A percentile compares a stretch with the other conserved stretches of the same genome.
phyloP scores from a whole-genome alignment of 2,113 vertebrate species.

The Anolis carolinensis region DNA sequence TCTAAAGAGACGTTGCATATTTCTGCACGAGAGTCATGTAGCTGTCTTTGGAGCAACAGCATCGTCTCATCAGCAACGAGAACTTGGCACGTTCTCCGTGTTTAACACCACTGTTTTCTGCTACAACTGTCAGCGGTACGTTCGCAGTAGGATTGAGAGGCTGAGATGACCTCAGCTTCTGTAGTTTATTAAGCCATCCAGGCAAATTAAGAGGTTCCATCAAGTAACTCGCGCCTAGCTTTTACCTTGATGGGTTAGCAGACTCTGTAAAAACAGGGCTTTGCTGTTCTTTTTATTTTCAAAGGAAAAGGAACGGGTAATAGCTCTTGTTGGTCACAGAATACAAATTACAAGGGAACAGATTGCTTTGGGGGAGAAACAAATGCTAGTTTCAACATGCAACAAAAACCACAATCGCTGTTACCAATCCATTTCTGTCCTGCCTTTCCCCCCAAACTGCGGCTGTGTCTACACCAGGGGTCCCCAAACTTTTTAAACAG shows the following conservation, averaged over 20 bases:
- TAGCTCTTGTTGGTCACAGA: not conserved
- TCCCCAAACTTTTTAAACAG: no score
- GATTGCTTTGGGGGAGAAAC: not conserved
- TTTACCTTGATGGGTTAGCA: not conserved
- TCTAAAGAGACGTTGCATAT: not conserved
- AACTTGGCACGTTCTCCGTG: not conserved
- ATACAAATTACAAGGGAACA: not conserved
- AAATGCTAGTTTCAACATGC: not conserved
- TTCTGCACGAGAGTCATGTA: not conserved
- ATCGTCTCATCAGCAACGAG: not conserved
- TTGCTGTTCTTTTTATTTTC: not conserved
- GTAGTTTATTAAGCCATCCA: slow-evolving; percentile 10
- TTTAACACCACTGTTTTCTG: not conserved
- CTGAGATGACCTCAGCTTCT: not conserved
- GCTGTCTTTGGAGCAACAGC: not conserved
- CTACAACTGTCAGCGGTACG: not conserved
- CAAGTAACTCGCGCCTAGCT: not conserved
- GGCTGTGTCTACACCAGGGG: no score
- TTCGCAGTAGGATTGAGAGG: not conserved
- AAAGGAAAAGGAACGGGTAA: not conserved
- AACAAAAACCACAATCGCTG: not conserved
- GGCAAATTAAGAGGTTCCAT: not conserved
- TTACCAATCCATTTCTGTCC: no score
- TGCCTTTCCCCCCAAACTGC: no score
- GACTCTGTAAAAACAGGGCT: not conserved